Percentiles rank a stretch among this genome's conserved stretches.
Conservation (phyloP, 2,113 vertebrate species). For the Cranoglanis bouderius region DNA sequence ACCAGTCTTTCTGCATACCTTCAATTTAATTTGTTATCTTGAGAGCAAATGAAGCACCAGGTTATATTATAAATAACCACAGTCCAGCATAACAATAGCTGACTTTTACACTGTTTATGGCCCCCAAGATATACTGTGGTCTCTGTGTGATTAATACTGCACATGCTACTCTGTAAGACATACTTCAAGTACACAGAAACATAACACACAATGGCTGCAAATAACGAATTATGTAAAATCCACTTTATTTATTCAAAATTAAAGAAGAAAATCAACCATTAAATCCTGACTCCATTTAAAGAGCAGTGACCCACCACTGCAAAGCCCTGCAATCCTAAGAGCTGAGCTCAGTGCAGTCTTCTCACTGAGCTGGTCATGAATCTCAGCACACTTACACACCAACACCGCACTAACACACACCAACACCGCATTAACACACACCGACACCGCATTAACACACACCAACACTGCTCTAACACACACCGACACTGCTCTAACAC, state of each 20-base stretch:
- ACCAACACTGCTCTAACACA: too few relatives aligned
- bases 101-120: conserved; percentile 12
- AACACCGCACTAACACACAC: background rate
- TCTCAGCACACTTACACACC: background rate
- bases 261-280: background rate
- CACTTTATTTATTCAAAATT: background rate
- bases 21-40: background rate
- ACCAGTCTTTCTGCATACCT: background rate
- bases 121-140: background rate
- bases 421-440: too few relatives aligned
- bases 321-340: too few relatives aligned
- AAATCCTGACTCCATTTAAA: background rate
- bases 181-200: background rate
- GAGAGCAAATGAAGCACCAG: background rate
- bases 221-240: background rate
- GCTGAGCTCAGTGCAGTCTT: background rate
- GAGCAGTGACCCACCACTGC: background rate
- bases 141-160: background rate
- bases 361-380: background rate
- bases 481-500: too few relatives aligned
- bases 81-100: background rate
- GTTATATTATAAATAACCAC: background rate
- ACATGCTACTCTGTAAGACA: background rate
- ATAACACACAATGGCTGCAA: background rate
- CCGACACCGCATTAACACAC: too few relatives aligned